These are phyloP conservation scores for Bombylius discolor DNA, from an alignment of 2,888 invertebrate genomes.

Conservation along the genomic window DNA sequence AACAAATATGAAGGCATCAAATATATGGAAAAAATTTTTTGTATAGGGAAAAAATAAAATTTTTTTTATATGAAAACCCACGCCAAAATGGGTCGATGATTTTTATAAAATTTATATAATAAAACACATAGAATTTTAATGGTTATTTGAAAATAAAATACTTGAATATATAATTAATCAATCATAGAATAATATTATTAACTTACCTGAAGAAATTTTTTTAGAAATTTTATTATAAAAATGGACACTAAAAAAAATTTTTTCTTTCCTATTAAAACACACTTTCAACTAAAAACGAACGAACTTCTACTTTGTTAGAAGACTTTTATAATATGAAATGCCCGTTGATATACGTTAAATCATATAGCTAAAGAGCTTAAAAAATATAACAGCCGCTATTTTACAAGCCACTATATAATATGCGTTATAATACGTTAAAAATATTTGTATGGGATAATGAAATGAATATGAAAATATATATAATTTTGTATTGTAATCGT, in stretches of 20 bases:
- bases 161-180: slow-evolving; percentile 19
- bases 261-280: not conserved
- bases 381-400: too few species aligned
- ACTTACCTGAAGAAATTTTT: slow-evolving; percentile 28
- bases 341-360: not conserved
- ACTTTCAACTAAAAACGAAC: not conserved
- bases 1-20: too few species aligned
- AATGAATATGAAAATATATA: too few species aligned
- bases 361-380: too few species aligned
- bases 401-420: too few species aligned
- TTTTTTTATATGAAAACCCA: slow-evolving; percentile 16
- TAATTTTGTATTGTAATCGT: too few species aligned
- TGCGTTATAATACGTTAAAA: too few species aligned
- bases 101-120: slow-evolving; percentile 29
- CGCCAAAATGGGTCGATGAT: slow-evolving; percentile 26
- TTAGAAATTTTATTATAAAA: slow-evolving; percentile 23
- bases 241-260: slow-evolving; percentile 17
- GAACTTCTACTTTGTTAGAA: slow-evolving; percentile 4
- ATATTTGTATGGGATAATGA: too few species aligned
- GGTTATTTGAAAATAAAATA: slow-evolving; percentile 18
- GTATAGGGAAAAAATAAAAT: too few species aligned
- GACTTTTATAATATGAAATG: not conserved
- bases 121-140: slow-evolving; percentile 21
- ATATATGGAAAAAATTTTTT: too few species aligned
- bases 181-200: slow-evolving; percentile 25